phyloP scores from a whole-genome alignment of 2,797 vertebrate species.

The Leptoclinus maculatus region DNA sequence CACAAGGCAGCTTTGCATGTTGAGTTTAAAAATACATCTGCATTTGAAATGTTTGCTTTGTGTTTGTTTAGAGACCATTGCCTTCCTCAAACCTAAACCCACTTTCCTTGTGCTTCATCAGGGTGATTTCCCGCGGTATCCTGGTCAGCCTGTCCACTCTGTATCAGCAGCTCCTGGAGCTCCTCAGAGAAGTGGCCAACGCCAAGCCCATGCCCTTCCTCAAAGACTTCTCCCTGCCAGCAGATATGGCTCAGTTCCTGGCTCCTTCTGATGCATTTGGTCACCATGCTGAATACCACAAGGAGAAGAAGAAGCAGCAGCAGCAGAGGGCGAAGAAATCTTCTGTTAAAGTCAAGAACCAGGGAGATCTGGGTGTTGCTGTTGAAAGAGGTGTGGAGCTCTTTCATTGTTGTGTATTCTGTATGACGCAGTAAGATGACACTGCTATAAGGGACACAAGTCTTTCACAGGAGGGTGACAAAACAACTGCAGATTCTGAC shows the following conservation, averaged over 20 bases:
- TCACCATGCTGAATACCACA: not conserved
- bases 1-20: not conserved
- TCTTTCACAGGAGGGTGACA: not conserved
- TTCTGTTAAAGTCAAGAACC: not conserved
- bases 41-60: not conserved
- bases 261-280: slow-evolving; percentile 31
- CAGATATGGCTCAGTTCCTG: slow-evolving; percentile 69
- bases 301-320: not conserved
- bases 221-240: slow-evolving; percentile 72
- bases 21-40: not conserved
- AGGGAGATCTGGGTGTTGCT: slow-evolving; percentile 72
- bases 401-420: slow-evolving; percentile 4
- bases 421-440: not conserved
- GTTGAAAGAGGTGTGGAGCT: slow-evolving; percentile 60
- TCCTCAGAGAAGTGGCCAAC: slow-evolving; percentile 66
- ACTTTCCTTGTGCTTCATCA: slow-evolving; percentile 38
- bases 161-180: slow-evolving; percentile 66
- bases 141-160: slow-evolving; percentile 68
- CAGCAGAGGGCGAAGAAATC: not conserved
- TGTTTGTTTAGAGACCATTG: not conserved
- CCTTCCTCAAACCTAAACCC: not conserved
- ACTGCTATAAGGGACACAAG: not conserved
- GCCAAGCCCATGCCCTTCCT: slow-evolving; percentile 80
- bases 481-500: not conserved
- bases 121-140: slow-evolving; percentile 82